Evolutionary conservation across 1,140 invertebrate species (phyloP), one percentile per base, ranked within the genome.

Genomic region (Palaemon carinicauda): DNA sequence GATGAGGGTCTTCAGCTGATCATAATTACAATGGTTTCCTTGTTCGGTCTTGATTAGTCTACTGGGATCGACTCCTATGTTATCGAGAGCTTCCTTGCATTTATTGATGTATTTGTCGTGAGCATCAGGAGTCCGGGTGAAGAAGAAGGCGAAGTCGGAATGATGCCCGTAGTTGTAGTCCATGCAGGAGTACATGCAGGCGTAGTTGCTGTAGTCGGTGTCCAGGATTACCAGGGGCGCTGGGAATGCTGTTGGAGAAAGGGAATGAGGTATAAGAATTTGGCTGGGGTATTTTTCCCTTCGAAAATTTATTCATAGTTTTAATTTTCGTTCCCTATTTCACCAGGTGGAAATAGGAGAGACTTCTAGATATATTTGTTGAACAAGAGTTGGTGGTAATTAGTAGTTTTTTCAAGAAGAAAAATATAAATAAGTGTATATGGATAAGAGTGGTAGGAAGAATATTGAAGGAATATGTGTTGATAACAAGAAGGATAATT

Each of bases 171-270:
- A 79, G 52, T 79, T 79, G 77, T 79, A 79, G 9, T 27, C 24
- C 31, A 24, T 19, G 77, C 77, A 79, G 77, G 77, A 79, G 77
- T 79, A 79, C 7, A 79, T 27, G 77, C 77, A 79, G 53, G 77
- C 50, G 52, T 53, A 79, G 77, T 79, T 79, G 24, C 10, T 31
- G 77, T 79, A 56, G 77, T 79, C 73, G 5, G 73, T 75, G 4
- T 75, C 73, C 14, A 75, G 73, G 73, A 75, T 75, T 21, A 75
- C 73, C 4, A 21, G 51, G 1, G 73, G 73, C 5, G 73, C 73
- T 19, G 73, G 33, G 19, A 19, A 75, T 31, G 33, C 73, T 75
- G 73, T 33, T 14, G 73, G 21, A 15, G 21, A 21, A 21, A 75
- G n/a, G n/a, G 41, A 41, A 41, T 12, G 12, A 41, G 7, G 0